Base-by-base conservation (phyloP, 2,113 vertebrate species). In the Corynorhinus townsendii region DNA sequence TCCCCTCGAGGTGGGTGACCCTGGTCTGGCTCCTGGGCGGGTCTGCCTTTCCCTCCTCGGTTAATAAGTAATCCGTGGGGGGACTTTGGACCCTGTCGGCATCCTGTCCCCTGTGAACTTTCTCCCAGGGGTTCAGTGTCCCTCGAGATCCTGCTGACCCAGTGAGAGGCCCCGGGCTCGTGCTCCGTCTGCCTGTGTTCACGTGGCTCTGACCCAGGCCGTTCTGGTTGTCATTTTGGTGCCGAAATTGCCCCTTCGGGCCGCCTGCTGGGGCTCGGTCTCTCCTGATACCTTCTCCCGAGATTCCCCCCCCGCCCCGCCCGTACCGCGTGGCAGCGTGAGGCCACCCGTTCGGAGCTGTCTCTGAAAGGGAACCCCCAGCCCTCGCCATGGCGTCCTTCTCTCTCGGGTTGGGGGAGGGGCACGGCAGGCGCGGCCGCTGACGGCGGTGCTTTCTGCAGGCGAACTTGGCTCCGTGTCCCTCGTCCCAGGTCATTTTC, bases 21-120 rank as follows among this genome's bases (percentile, higher is more conserved):
- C 59, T 1, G 40, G 4, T n/a, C 24, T 4, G 0, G 26, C 38
- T 49, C 10, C 0, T 38, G n/a, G 81, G 75, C 49, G 49, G 72
- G 49, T 33, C 91, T 72, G 52, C n/a, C 45, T 40, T n/a, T 95
- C 45, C 68, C 82, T 81, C 12, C 3, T 4, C 35, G 8, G 86
- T 96, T 95, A 95, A 85, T 95, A 5, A 83, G 66, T 95, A 59
- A 91, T 22, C 43, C 0, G 2, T 3, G 35, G 69, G 79, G 64
- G 69, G 95, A 96, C 94, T 96, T 96, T 93, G 19, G 79, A 82
- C 83, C 56, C 52, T 20, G 64, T 12, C 11, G 0, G 38, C 28
- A 5, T 45, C 19, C 82, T 40, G 26, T 73, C 52, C 80, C 79
- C 30, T 0, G 0, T 68, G 87, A 69, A 64, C 91, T 66, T 92